These are phyloP conservation scores for Thereva unica DNA, from an alignment of 2,888 invertebrate species.

Conservation along the genomic window DNA sequence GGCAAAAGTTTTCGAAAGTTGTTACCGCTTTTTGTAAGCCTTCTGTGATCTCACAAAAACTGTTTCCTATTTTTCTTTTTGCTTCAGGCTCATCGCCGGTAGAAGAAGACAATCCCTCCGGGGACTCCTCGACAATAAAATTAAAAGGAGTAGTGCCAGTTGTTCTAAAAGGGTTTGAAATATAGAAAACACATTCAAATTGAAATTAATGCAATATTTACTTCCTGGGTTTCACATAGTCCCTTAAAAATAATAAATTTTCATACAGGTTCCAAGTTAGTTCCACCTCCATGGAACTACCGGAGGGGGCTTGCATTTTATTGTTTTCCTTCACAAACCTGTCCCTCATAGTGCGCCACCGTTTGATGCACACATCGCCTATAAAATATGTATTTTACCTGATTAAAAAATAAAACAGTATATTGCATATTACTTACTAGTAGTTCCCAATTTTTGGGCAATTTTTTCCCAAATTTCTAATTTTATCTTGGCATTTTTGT, in stretches of 20 bases:
- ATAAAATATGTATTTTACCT: too few species aligned
- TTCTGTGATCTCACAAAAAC: too few species aligned
- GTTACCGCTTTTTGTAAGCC: not conserved
- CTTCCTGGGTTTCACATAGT: conserved; percentile 13
- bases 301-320: too few species aligned
- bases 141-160: not conserved
- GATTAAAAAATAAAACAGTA: too few species aligned
- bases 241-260: conserved; percentile 3
- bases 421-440: too few species aligned
- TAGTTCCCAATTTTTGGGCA: too few species aligned
- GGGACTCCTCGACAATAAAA: not conserved
- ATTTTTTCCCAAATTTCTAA: too few species aligned
- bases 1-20: not conserved
- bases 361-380: too few species aligned
- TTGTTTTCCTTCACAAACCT: too few species aligned
- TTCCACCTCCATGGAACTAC: too few species aligned
- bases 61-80: not conserved
- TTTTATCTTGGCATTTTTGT: too few species aligned
- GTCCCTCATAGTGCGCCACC: too few species aligned
- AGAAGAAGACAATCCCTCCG: not conserved
- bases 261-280: conserved; percentile 3
- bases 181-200: not conserved
- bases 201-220: conserved; percentile 6
- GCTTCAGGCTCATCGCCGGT: not conserved
- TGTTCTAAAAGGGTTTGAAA: conserved; percentile 1